These are phyloP conservation scores for Hypanus sabinus DNA, from an alignment of 2,113 vertebrate species.

Conservation along the genomic window DNA sequence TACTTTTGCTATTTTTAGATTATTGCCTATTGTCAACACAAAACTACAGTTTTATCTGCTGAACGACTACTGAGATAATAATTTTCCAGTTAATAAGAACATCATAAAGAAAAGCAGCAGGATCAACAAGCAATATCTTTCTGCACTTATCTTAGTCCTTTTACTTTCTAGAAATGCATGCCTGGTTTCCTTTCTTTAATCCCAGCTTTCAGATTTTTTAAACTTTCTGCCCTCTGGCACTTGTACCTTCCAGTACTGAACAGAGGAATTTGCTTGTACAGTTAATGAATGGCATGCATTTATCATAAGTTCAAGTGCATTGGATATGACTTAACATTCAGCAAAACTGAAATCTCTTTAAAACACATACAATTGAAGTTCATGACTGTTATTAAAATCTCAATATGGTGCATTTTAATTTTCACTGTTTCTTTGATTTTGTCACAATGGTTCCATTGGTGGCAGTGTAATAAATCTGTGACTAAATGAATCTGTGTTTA, in stretches of 20 bases:
- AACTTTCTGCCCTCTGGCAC: background rate
- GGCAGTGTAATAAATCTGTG: background rate
- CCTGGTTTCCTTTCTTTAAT: background rate
- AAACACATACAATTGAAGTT: slow-evolving; percentile 13
- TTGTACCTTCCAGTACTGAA: background rate
- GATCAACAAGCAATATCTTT: background rate
- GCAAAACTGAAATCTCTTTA: slow-evolving; percentile 9
- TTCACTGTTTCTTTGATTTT: background rate
- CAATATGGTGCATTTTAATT: background rate
- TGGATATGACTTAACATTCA: background rate
- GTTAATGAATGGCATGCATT: slow-evolving; percentile 6
- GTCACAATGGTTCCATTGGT: background rate
- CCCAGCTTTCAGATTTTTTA: background rate
- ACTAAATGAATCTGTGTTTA: slow-evolving; percentile 9
- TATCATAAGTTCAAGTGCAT: slow-evolving; percentile 7
- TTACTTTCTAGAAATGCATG: background rate
- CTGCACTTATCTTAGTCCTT: background rate
- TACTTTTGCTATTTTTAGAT: background rate
- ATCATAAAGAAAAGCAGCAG: background rate
- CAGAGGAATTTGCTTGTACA: slow-evolving; percentile 9
- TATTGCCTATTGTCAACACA: background rate
- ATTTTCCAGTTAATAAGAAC: background rate
- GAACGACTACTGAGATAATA: background rate
- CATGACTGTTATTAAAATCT: slow-evolving; percentile 1
- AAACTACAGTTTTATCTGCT: background rate